These are phyloP conservation scores for Aphelinus certus DNA, from an alignment of 1,140 invertebrate species.

Conservation along the genomic window DNA sequence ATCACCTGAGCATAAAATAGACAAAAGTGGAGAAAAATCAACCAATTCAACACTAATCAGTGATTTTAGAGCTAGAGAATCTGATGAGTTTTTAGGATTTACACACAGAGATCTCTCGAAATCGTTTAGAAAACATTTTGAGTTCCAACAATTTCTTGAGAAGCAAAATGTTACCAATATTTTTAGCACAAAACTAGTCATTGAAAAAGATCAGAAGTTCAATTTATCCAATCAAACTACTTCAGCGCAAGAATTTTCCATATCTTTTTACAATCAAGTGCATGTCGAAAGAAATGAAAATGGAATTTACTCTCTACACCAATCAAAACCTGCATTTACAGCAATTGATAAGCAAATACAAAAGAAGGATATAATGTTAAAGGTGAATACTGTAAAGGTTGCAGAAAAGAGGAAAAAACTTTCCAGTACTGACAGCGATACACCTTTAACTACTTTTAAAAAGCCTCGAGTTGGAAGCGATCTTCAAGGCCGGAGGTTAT, in stretches of 20 bases:
- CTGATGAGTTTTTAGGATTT: slow-evolving; percentile 24
- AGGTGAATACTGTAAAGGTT: neutral
- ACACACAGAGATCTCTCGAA: slow-evolving; percentile 25
- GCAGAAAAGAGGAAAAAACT: slow-evolving; percentile 23
- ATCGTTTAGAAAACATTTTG: neutral
- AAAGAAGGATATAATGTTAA: no score
- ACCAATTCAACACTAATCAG: neutral
- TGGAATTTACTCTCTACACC: neutral
- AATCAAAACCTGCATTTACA: neutral
- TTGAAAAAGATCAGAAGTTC: slow-evolving; percentile 8
- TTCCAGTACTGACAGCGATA: slow-evolving; percentile 43
- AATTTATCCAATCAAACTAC: neutral
- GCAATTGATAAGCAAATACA: neutral
- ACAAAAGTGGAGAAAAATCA: neutral
- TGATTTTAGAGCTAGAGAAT: neutral
- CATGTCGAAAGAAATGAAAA: slow-evolving; percentile 1
- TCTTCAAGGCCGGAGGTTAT: slow-evolving; percentile 47
- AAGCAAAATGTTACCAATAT: neutral
- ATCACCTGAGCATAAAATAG: neutral
- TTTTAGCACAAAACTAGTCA: neutral
- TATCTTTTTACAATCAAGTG: slow-evolving; percentile 9
- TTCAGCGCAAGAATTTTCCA: neutral
- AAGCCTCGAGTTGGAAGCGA: slow-evolving; percentile 47
- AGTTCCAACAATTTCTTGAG: slow-evolving; percentile 20
- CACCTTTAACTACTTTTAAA: slow-evolving; percentile 47